Conservation (phyloP, 2,888 invertebrate species). For the Agrotis clavis region DNA sequence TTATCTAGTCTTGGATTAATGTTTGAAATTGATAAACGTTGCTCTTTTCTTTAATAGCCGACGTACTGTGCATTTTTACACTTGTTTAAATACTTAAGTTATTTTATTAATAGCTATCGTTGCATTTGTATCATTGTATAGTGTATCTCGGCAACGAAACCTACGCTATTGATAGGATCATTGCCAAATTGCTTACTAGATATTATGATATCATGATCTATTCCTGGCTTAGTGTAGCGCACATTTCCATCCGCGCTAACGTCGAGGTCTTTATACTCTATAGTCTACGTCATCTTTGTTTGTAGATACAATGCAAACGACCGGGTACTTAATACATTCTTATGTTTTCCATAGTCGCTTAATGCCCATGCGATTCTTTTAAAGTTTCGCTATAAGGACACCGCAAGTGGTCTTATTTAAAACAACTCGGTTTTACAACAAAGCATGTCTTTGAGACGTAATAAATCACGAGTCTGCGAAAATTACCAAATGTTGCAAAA, state of each 20-base stretch:
- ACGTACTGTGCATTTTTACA: slow-evolving; percentile 57
- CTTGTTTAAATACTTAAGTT: slow-evolving; percentile 36
- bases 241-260: slow-evolving; percentile 77
- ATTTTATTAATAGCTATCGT: slow-evolving; percentile 31
- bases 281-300: slow-evolving; percentile 75
- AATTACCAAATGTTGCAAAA: slow-evolving; percentile 87
- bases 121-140: slow-evolving; percentile 48
- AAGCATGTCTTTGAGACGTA: slow-evolving; percentile 75
- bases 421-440: slow-evolving; percentile 82
- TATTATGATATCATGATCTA: slow-evolving; percentile 88
- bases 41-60: slow-evolving; percentile 69
- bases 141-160: slow-evolving; percentile 60
- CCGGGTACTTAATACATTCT: slow-evolving; percentile 77
- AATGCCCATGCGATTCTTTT: slow-evolving; percentile 73
- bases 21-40: slow-evolving; percentile 85
- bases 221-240: slow-evolving; percentile 80
- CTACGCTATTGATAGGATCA: slow-evolving; percentile 71
- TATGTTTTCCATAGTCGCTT: slow-evolving; percentile 74
- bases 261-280: slow-evolving; percentile 82
- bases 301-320: slow-evolving; percentile 73
- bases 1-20: slow-evolving; percentile 90
- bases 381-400: slow-evolving; percentile 79
- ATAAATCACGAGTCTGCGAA: slow-evolving; percentile 88
- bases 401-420: slow-evolving; percentile 86
- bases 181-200: slow-evolving; percentile 77